Evolutionary conservation across 2,888 invertebrate genomes (phyloP), one percentile per base, ranked within the genome.

Genomic region (Nomada fucata): DNA sequence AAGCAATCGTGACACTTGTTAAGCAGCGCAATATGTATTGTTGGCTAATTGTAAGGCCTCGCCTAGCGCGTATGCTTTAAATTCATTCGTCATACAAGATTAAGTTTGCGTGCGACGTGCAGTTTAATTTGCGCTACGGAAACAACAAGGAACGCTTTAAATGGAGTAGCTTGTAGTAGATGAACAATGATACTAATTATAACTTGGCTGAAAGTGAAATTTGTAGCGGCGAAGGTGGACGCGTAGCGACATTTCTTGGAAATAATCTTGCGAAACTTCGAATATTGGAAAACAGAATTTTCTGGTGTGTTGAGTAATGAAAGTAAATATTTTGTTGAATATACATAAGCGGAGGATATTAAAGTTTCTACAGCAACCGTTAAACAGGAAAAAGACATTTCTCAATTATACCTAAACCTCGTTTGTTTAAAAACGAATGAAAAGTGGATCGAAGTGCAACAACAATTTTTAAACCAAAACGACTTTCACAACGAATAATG

Each of bases 111-210:
- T 55, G 72, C 55, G 64, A 64, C 20, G 42, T 44, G 18, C n/a
- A 55, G 72, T 55, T 64, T 64, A 72, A 64, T 44, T 72, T 72
- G 52, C 26, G 26, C 53, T 55, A 72, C 63, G 63, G 63, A 13
- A 69, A 23, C 42, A 68, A 13, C 47, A 47, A 23, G 50, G 71
- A n/a, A 44, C 42, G 64, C 72, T 72, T 64, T 64, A 72, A 55
- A 64, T 26, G 64, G 55, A 64, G 64, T 53, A 72, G 64, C 44
- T 72, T 53, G 64, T 15, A 53, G 64, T 63, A 64, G 64, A 72
- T 72, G 64, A 52, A 72, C 64, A 64, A 55, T 64, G 64, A 53
- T 64, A 55, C 64, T 44, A 64, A 72, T 72, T 72, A 72, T 44
- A 64, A 72, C 44, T 72, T 72, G 26, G 53, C 50, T 53, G 36